Conservation (phyloP, 2,888 invertebrate genomes). For the Ornithoptera alexandrae region DNA sequence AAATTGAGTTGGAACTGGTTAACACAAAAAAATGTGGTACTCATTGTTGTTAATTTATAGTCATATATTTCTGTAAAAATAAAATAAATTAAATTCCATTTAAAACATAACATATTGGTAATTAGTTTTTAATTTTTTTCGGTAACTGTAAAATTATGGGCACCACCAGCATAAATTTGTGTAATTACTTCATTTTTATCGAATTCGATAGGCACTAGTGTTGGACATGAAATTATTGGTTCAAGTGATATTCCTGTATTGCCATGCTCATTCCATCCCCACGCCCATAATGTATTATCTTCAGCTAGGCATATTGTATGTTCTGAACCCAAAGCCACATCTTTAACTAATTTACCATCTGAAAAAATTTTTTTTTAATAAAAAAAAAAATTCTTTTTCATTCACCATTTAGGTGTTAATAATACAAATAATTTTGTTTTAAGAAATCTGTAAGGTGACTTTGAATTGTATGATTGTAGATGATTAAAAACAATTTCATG, state of each 20-base stretch:
- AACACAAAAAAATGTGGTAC: background rate
- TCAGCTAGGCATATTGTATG: conserved; percentile 86
- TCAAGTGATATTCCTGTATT: conserved; percentile 85
- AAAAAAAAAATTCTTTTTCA: conserved; percentile 1
- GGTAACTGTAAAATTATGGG: conserved; percentile 66
- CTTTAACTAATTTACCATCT: conserved; percentile 70
- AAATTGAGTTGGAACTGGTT: background rate
- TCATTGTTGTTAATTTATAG: background rate
- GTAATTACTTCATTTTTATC: conserved; percentile 42
- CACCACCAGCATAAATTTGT: conserved; percentile 67
- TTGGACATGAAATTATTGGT: conserved; percentile 54
- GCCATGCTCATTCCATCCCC: conserved; percentile 96
- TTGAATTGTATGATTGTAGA: background rate
- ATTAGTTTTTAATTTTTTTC: conserved; percentile 34
- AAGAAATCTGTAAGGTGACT: background rate
- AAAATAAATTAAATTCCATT: background rate
- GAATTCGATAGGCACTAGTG: conserved; percentile 50
- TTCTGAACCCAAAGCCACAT: conserved; percentile 87
- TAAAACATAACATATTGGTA: background rate
- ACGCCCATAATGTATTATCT: conserved; percentile 84
- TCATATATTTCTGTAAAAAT: background rate
- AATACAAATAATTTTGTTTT: background rate
- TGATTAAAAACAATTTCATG: background rate
- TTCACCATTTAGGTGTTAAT: background rate
- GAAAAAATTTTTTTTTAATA: conserved; percentile 42